phyloP scores from a whole-genome alignment of 2,797 vertebrate species.

The Cichlasoma orientale region DNA sequence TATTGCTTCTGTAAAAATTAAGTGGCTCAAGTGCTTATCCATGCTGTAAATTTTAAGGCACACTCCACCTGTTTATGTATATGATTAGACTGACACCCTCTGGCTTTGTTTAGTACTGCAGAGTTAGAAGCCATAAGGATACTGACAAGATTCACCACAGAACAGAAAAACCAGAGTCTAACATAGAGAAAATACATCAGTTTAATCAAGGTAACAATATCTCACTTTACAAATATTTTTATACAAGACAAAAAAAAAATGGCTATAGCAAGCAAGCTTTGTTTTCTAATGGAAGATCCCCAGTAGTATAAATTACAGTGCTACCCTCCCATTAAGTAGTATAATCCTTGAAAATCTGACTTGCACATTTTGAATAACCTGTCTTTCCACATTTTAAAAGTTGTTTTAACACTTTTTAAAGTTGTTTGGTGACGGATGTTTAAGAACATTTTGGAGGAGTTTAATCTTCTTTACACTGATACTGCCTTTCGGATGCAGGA shows the following conservation, averaged over 20 bases:
- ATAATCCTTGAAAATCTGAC: neutral
- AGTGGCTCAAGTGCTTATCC: neutral
- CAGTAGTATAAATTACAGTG: neutral
- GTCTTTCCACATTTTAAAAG: neutral
- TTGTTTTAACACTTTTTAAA: neutral
- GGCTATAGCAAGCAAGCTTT: slow-evolving; percentile 26
- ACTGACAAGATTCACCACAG: neutral
- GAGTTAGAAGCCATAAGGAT: neutral
- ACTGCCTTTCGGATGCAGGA: neutral
- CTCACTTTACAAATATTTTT: slow-evolving; percentile 37
- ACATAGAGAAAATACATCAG: slow-evolving; percentile 45
- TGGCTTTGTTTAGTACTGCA: slow-evolving; percentile 49
- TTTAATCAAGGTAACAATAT: slow-evolving; percentile 54
- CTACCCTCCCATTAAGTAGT: neutral
- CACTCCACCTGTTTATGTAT: neutral
- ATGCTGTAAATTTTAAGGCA: neutral
- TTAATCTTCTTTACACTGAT: neutral
- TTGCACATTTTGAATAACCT: slow-evolving; percentile 5
- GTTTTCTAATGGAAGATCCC: slow-evolving; percentile 6
- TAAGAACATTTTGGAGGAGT: no score
- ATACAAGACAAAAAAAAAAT: slow-evolving; percentile 37
- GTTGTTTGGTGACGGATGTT: no score
- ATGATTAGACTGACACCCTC: slow-evolving; percentile 41
- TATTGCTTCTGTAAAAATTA: neutral
- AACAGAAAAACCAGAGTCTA: neutral